Evolutionary conservation across 2,888 invertebrate species (phyloP).

Genomic region (Drosophila rubida): DNA sequence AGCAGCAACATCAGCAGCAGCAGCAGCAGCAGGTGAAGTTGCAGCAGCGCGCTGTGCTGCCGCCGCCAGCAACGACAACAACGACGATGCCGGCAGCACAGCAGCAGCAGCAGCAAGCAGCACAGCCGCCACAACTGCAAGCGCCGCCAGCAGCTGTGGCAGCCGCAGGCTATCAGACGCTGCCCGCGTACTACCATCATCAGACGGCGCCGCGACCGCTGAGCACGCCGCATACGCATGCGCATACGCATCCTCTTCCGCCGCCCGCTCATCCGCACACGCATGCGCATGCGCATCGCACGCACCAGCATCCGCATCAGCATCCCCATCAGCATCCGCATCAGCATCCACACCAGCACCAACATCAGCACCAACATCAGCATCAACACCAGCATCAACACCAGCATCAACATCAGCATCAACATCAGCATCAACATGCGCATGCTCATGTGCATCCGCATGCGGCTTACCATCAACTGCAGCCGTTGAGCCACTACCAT

Average conservation of each 20-base stretch:
- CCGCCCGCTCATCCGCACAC: slow-evolving; percentile 26
- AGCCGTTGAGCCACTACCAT: slow-evolving; percentile 71
- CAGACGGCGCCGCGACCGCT: slow-evolving; percentile 38
- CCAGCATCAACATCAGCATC: slow-evolving; percentile 39
- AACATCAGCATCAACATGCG: slow-evolving; percentile 40
- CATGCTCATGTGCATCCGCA: slow-evolving; percentile 46
- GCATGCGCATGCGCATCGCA: slow-evolving; percentile 35
- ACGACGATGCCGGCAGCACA: slow-evolving; percentile 8
- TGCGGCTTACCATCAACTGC: slow-evolving; percentile 57
- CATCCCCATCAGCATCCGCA: slow-evolving; percentile 44
- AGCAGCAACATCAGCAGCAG: slow-evolving; percentile 7
- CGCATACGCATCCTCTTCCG: slow-evolving; percentile 25
- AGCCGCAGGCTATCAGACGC: slow-evolving; percentile 50
- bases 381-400: slow-evolving; percentile 45
- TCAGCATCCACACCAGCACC: slow-evolving; percentile 36
- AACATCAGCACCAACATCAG: slow-evolving; percentile 37
- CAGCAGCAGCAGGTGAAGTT: slow-evolving; percentile 15
- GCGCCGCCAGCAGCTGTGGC: slow-evolving; percentile 7
- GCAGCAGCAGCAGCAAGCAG: slow-evolving; percentile 5
- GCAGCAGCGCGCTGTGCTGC: slow-evolving; percentile 19
- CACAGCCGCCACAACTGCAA: background rate
- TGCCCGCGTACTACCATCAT: slow-evolving; percentile 55
- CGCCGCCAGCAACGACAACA: slow-evolving; percentile 3
- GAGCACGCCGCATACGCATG: slow-evolving; percentile 38
- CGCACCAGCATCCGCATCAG: slow-evolving; percentile 39